Base-by-base conservation (phyloP, 2,113 vertebrate genomes). In the Paramormyrops kingsleyae region DNA sequence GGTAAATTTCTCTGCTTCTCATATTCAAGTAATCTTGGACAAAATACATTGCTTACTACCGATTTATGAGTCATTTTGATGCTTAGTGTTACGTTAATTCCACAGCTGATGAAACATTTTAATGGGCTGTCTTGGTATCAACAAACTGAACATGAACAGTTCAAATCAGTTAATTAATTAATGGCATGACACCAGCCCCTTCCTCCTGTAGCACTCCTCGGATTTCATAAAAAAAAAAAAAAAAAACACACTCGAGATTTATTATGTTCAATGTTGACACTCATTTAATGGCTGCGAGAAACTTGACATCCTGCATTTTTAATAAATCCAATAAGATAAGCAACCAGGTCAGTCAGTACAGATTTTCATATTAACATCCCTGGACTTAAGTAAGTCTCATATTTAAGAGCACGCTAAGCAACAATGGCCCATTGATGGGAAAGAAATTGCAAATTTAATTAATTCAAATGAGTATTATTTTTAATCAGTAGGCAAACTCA, bases 401-500 rank as follows among this genome's bases (percentile, higher is more conserved):
- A 87, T 83, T 89, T 83, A 85, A 83, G 88, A 52, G 88, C 47
- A 87, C 66, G 87, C 83, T 66, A 59, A 88, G 90, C 88, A 89
- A 88, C 89, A 86, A 91, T 74, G 77, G 86, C 13, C 77, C 88
- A 88, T 87, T 85, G 89, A 83, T 62, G 89, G 89, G 90, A 92
- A 92, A 91, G 89, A 90, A 92, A 91, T 91, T 89, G 89, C 91
- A 80, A 90, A 92, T 92, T 90, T 92, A 91, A 94, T 92, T 92
- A 92, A 91, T 92, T 91, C 91, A 92, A 92, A 93, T 92, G 91
- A 91, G 89, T 90, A 92, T 92, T 93, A 92, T 93, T 92, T 93
- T 92, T 93, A 94, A 93, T 94, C 91, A 94, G 90, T 92, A 89
- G 85, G 91, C 89, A 88, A 90, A 93, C 89, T 90, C 91, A 80